Evolutionary conservation across 2,888 invertebrate species (phyloP), one percentile per base, ranked within the genome.

Genomic region (Microctonus brassicae): DNA sequence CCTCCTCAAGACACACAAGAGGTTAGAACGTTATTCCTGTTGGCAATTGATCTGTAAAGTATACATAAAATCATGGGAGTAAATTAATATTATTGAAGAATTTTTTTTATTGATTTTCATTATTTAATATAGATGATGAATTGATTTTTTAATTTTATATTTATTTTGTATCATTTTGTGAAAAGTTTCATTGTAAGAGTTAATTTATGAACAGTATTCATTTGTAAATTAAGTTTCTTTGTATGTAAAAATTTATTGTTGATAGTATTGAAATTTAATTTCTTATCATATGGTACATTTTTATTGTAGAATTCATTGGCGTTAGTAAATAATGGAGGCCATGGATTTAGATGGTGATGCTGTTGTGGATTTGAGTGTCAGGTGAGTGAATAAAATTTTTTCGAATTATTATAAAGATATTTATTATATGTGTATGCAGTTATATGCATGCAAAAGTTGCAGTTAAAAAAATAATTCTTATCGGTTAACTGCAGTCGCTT

Each of bases 291-390:
- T n/a, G n/a, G n/a, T n/a, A n/a, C n/a, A 42, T 13, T 42, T 42
- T 42, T 42, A 13, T 42, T 13, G 42, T 6, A 42, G n/a, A 13
- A 42, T 42, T 42, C 42, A 13, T 71, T 65, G 61, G 62, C 57
- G 42, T 57, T 52, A 58, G 68, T 69, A 75, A 73, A 82, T 75
- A 79, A 89, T 89, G 91, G 91, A 91, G 86, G 93, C 92, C 90
- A 96, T 96, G 95, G 95, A 96, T 89, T 92, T 95, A 87, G 95
- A 95, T 89, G 95, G 89, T 70, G 89, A 96, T 88, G 92, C 93
- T 84, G 95, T 95, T 79, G 95, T 96, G 83, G 96, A 96, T 91
- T 91, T 96, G 83, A 96, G 95, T 89, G 91, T 95, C 86, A 92
- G 94, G 94, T 94, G 89, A 90, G 72, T 47, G 47, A 36, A 36